Conservation (phyloP, 2,797 vertebrate genomes). For the Syngnathus rostellatus region DNA sequence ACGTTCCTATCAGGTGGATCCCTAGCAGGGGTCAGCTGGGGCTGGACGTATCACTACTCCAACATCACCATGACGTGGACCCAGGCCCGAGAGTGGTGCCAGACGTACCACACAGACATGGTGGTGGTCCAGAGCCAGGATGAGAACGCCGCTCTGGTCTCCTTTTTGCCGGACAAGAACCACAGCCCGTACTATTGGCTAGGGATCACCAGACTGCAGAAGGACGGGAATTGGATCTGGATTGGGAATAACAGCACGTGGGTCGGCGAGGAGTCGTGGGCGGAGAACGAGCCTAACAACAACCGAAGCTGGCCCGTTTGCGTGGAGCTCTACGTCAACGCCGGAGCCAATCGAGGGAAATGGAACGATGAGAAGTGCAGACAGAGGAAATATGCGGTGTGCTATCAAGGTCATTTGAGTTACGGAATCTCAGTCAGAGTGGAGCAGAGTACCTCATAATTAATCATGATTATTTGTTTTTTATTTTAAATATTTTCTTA, state of each 20-base stretch:
- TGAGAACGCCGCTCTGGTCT: slow-evolving; percentile 56
- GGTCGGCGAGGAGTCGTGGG: slow-evolving; percentile 59
- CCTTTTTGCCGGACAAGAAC: slow-evolving; percentile 26
- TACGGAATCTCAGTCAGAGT: background rate
- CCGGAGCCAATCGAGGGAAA: slow-evolving; percentile 16
- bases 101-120: slow-evolving; percentile 46
- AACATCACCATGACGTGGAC: slow-evolving; percentile 39
- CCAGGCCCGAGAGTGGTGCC: slow-evolving; percentile 49
- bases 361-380: slow-evolving; percentile 69
- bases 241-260: slow-evolving; percentile 61
- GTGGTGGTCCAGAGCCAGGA: slow-evolving; percentile 60
- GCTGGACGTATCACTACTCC: slow-evolving; percentile 59
- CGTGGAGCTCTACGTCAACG: slow-evolving; percentile 66
- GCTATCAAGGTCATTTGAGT: slow-evolving; percentile 56
- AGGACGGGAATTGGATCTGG: slow-evolving; percentile 63
- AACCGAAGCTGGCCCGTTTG: slow-evolving; percentile 54
- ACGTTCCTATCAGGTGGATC: slow-evolving; percentile 23
- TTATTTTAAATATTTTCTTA: too few relatives aligned
- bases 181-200: slow-evolving; percentile 67
- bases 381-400: slow-evolving; percentile 28
- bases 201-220: slow-evolving; percentile 59
- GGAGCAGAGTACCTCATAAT: too few relatives aligned
- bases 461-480: too few relatives aligned
- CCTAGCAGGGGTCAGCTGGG: slow-evolving; percentile 17
- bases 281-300: slow-evolving; percentile 62